These are phyloP conservation scores for Echinops telfairi DNA, from an alignment of 2,113 vertebrate species.

Conservation along the genomic window DNA sequence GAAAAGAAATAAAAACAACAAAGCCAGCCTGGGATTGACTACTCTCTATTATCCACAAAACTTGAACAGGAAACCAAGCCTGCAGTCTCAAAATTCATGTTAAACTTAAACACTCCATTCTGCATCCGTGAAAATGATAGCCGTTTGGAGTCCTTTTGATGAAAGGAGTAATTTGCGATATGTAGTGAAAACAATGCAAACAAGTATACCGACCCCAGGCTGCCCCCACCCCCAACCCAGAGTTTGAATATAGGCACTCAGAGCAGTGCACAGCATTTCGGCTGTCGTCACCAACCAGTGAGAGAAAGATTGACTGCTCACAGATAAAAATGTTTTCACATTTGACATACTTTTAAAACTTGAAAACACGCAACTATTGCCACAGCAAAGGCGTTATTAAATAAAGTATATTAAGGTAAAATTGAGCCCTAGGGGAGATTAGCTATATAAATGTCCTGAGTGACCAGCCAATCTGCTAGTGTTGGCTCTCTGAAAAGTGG, in stretches of 20 bases:
- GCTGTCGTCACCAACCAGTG: neutral
- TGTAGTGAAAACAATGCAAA: constrained; percentile 11
- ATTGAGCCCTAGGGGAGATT: neutral
- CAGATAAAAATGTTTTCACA: constrained; percentile 37
- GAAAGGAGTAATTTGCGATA: constrained; percentile 28
- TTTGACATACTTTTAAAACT: neutral
- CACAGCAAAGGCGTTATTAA: constrained; percentile 41
- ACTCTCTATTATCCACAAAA: constrained; percentile 55
- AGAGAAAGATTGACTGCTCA: neutral
- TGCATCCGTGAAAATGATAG: constrained; percentile 31
- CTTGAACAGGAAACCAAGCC: constrained; percentile 51
- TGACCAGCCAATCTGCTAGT: neutral
- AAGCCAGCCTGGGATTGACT: constrained; percentile 46
- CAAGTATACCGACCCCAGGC: neutral
- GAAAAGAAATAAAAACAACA: constrained; percentile 52
- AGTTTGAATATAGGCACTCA: neutral
- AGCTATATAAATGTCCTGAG: neutral
- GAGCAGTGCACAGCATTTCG: too few species aligned
- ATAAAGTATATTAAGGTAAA: neutral
- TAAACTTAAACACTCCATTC: constrained; percentile 1
- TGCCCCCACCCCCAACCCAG: neutral
- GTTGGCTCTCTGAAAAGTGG: neutral
- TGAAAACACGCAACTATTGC: neutral
- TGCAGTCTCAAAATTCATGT: neutral
- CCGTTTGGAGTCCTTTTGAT: neutral